phyloP scores from a whole-genome alignment of 1,140 invertebrate species.

The Cherax quadricarinatus region DNA sequence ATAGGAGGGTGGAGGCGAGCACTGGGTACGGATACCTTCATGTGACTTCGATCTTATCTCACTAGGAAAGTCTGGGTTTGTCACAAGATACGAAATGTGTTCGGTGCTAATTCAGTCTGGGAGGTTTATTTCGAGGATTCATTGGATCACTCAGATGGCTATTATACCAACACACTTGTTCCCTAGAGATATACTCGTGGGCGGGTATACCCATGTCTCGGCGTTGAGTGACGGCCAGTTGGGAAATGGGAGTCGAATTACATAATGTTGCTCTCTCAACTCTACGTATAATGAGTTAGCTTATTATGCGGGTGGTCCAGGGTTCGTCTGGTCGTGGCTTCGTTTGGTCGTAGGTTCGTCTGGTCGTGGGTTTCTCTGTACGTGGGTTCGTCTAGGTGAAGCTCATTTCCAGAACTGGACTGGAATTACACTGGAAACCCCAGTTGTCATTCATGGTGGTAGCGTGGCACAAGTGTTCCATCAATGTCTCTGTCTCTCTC shows the following conservation, averaged over 20 bases:
- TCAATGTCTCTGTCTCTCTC: no score
- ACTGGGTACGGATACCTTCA: conserved; percentile 36
- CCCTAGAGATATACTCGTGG: not conserved
- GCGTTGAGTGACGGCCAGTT: not conserved
- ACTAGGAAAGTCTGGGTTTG: conserved; percentile 28
- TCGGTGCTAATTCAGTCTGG: not conserved
- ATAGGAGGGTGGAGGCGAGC: not conserved
- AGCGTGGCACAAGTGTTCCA: no score
- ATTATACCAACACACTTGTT: not conserved
- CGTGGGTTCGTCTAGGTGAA: no score
- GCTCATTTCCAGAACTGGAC: no score
- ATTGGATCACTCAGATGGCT: conserved; percentile 28
- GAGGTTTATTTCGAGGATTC: conserved; percentile 14
- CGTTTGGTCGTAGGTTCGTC: no score
- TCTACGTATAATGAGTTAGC: not conserved
- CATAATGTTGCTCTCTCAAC: conserved; percentile 15
- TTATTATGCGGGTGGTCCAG: conserved; percentile 7
- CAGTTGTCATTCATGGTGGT: no score
- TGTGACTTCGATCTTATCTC: conserved; percentile 51
- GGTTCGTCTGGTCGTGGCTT: no score
- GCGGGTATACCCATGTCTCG: not conserved
- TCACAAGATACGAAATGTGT: conserved; percentile 35
- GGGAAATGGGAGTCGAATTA: conserved; percentile 51
- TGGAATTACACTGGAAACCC: no score
- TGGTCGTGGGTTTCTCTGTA: no score